A percentile compares a stretch with the other conserved stretches of the same genome.
Conservation (phyloP, 2,113 vertebrate genomes). For the Bostrychus sinensis region DNA sequence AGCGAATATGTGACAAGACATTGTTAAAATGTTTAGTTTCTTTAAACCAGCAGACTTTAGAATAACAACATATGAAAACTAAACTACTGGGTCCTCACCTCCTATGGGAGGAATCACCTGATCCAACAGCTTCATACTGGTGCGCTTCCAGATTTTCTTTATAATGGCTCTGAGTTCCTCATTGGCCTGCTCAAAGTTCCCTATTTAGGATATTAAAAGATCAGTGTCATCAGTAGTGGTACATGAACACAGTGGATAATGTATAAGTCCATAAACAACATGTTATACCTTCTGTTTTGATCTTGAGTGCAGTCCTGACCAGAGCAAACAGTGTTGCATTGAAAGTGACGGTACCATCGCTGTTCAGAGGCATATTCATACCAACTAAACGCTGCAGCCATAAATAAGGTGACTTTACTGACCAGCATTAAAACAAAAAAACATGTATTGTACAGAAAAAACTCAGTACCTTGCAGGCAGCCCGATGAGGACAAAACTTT, state of each 20-base stretch:
- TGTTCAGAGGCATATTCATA: constrained; percentile 99
- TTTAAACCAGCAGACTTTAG: neutral
- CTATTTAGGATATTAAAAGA: constrained; percentile 63
- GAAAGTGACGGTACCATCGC: constrained; percentile 96
- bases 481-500: constrained; percentile 97
- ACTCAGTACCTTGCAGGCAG: constrained; percentile 89
- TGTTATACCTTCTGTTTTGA: constrained; percentile 94
- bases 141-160: constrained; percentile 98
- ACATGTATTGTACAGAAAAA: neutral
- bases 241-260: neutral
- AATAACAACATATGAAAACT: neutral
- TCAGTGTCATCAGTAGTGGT: neutral
- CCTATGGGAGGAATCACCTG: constrained; percentile 98
- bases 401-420: neutral
- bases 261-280: neutral
- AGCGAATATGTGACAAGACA: constrained; percentile 17
- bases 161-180: constrained; percentile 96
- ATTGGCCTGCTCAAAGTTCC: constrained; percentile 96
- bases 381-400: constrained; percentile 87
- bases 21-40: neutral
- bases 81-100: constrained; percentile 73
- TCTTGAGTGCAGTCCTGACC: constrained; percentile 96
- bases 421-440: neutral
- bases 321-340: constrained; percentile 96
- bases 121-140: constrained; percentile 97